phyloP scores from a whole-genome alignment of 2,888 invertebrate genomes.

The Uropetala carovei region DNA sequence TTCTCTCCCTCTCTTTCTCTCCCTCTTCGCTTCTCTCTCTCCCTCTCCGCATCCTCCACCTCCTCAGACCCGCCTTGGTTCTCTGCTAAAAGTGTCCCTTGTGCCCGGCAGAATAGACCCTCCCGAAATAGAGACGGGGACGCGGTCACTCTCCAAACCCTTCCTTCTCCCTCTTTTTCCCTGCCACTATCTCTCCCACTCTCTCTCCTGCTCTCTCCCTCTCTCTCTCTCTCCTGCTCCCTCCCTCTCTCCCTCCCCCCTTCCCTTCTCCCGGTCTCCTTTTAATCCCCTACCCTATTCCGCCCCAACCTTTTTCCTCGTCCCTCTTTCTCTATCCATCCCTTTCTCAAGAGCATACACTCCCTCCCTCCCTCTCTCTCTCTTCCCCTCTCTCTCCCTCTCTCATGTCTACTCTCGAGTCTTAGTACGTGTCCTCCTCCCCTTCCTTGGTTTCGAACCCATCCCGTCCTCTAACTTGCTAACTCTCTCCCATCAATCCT shows the following conservation, averaged over 20 bases:
- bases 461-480: constrained; percentile 71
- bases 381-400: constrained; percentile 57
- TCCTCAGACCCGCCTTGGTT: not conserved
- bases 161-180: not conserved
- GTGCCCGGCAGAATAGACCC: constrained; percentile 32
- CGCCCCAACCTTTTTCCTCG: no score
- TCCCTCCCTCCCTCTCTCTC: constrained; percentile 30
- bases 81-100: constrained; percentile 35
- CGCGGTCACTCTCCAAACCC: not conserved
- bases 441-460: constrained; percentile 65
- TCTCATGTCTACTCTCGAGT: constrained; percentile 16
- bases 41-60: not conserved
- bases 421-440: constrained; percentile 45
- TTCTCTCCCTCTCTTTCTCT: not conserved
- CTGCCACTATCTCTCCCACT: not conserved
- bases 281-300: no score
- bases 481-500: constrained; percentile 71
- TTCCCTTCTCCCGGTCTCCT: not conserved
- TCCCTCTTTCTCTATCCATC: constrained; percentile 20
- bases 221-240: not conserved
- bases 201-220: not conserved
- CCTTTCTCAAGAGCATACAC: constrained; percentile 33
- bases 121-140: constrained; percentile 20
- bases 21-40: not conserved
- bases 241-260: not conserved